Evolutionary conservation across 1,140 invertebrate genomes (phyloP), one percentile per base, ranked within the genome.

Genomic region (Heterodera carotae): DNA sequence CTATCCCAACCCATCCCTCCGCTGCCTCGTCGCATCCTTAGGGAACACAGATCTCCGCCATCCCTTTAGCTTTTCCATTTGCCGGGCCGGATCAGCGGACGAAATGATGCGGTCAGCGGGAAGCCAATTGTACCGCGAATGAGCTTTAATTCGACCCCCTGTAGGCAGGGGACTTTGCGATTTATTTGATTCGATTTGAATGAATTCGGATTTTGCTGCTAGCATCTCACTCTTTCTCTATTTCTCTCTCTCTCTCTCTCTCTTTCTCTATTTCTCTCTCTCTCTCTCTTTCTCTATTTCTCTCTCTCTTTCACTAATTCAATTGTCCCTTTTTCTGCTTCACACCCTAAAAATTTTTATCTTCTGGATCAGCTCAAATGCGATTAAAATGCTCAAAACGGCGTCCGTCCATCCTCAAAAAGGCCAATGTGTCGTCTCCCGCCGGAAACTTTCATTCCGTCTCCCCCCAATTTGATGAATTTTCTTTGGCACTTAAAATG

Each of bases 401-500:
- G 12, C 48, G 48, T 18, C 48, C 18, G 48, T 12, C 48, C 18
- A 5, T 53, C 48, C 48, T 22, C 12, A 53, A 53, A 53, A 53
- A 53, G 15, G 48, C 12, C 12, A 22, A 53, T 18, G 12, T 18
- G 15, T 22, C 48, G 15, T 53, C 48, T 22, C 18, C 48, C 48
- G 48, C 12, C 4, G 62, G 33, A 10, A n/a, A n/a, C n/a, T 15
- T 66, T 34, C 25, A 18, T 3, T 29, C 7, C 62, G 27, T 31
- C 27, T n/a, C 29, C 5, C n/a, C 62, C 62, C 62, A 66, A 34
- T 66, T 66, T 12, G 62, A 66, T 22, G 62, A 66, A 1, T 22
- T 31, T 22, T 15, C 48, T 18, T 34, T 66, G 62, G 62, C 62
- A 0, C 62, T 66, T 2, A 8, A 76, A 48, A 4, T 84, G 59